Evolutionary conservation across 2,888 invertebrate species (phyloP).

Genomic region (Epsilonema sp.): DNA sequence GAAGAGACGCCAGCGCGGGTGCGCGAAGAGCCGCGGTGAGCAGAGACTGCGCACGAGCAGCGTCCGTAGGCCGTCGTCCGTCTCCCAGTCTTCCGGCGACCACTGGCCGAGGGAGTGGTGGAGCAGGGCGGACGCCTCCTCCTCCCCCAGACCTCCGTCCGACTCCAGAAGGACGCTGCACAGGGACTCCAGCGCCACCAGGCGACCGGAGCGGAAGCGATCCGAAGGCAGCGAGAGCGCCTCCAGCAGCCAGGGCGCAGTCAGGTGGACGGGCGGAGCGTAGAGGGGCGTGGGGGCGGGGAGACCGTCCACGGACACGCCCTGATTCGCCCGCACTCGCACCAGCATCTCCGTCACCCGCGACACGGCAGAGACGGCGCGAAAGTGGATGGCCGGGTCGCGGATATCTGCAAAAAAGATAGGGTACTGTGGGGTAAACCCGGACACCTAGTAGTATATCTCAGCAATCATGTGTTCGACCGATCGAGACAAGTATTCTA

Average conservation of each 20-base stretch:
- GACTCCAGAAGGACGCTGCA: conserved; percentile 4
- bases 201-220: not conserved
- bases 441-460: too few relatives aligned
- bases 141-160: not conserved
- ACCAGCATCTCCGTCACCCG: conserved; percentile 2
- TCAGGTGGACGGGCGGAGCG: conserved; percentile 62
- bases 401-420: too few relatives aligned
- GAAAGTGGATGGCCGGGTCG: conserved; percentile 52
- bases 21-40: not conserved
- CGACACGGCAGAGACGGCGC: not conserved
- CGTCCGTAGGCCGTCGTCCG: not conserved
- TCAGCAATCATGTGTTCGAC: too few relatives aligned
- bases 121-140: not conserved
- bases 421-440: too few relatives aligned
- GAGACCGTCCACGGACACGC: conserved; percentile 53
- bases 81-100: not conserved
- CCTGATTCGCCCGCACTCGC: conserved; percentile 52
- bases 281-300: conserved; percentile 51
- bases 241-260: conserved; percentile 85
- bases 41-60: not conserved
- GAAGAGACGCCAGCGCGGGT: not conserved
- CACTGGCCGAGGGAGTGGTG: not conserved
- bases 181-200: not conserved
- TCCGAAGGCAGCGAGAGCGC: conserved; percentile 33
- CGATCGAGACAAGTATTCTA: too few relatives aligned